Evolutionary conservation across 1,140 invertebrate genomes (phyloP).

Genomic region (Pomacea maculata): DNA sequence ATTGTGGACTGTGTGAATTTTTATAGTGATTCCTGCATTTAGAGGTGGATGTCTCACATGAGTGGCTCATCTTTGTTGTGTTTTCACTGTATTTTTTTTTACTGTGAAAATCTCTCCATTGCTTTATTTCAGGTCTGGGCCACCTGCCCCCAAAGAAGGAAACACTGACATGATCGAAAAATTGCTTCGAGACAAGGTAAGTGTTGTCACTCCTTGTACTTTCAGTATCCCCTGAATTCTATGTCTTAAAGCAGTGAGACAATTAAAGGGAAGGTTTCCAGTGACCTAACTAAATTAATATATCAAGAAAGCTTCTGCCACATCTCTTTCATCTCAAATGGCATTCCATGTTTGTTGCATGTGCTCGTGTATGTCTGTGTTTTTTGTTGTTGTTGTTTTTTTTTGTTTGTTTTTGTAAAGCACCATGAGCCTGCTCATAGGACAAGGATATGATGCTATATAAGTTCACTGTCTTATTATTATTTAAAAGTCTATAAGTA

Average conservation of each 20-base stretch:
- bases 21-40: neutral
- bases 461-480: too few species aligned
- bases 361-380: too few species aligned
- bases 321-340: too few species aligned
- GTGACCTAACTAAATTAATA: too few species aligned
- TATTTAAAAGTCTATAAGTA: too few species aligned
- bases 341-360: too few species aligned
- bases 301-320: too few species aligned
- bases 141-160: slow-evolving; percentile 47
- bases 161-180: slow-evolving; percentile 61
- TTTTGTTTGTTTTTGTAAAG: too few species aligned
- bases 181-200: slow-evolving; percentile 58
- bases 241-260: neutral
- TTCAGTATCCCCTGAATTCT: neutral
- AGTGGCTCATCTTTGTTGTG: too few species aligned
- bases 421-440: too few species aligned
- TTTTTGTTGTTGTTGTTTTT: too few species aligned
- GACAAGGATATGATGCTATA: too few species aligned
- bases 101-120: neutral
- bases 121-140: slow-evolving; percentile 33
- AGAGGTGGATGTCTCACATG: neutral
- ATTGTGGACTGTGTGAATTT: neutral
- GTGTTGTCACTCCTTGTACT: neutral
- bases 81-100: neutral
- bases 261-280: neutral